Base-by-base conservation (phyloP, 2,797 vertebrate genomes). In the Poeciliopsis turneri region DNA sequence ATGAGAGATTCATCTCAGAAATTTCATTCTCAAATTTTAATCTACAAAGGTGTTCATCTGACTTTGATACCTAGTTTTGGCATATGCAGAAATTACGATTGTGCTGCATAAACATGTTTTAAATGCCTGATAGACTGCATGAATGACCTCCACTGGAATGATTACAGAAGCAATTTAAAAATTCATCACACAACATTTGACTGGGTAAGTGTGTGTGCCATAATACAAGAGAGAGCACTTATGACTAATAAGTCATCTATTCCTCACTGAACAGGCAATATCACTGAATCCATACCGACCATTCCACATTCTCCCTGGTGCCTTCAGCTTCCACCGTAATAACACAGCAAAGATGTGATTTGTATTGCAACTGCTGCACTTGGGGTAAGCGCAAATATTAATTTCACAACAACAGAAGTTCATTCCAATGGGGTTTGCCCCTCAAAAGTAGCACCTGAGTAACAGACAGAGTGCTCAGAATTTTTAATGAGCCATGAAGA, bases 201-300 rank as follows among this genome's bases (percentile, higher is more conserved):
- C 64, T 47, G 23, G 57, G 47, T 75, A 59, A 83, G 80, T 75
- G 66, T 80, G 78, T 69, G 82, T 79, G 55, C 74, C 72, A 15
- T 41, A 72, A 86, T 72, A 76, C 73, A 79, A 79, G 75, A 80
- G 49, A 82, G 28, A 82, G 82, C 87, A 89, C 89, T 88, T 84
- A 59, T 76, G 84, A 64, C 74, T 89, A 88, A 91, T 87, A 83
- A 86, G 72, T 75, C 5, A 30, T 85, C 81, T 78, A 82, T 79
- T 83, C 49, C 72, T 51, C 55, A 75, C 66, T 59, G 53, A 81
- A 81, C 30, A 2, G 0, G 25, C 64, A 47, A n/a, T 12, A 7
- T 84, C 80, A 10, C 16, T 73, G 53, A 77, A 74, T 77, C 53
- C 53, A 28, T 46, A 83, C 77, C 76, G 59, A 57, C 81, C 64